These are phyloP conservation scores for Lacerta bilineata DNA, from an alignment of 2,797 vertebrate species.

Conservation along the genomic window DNA sequence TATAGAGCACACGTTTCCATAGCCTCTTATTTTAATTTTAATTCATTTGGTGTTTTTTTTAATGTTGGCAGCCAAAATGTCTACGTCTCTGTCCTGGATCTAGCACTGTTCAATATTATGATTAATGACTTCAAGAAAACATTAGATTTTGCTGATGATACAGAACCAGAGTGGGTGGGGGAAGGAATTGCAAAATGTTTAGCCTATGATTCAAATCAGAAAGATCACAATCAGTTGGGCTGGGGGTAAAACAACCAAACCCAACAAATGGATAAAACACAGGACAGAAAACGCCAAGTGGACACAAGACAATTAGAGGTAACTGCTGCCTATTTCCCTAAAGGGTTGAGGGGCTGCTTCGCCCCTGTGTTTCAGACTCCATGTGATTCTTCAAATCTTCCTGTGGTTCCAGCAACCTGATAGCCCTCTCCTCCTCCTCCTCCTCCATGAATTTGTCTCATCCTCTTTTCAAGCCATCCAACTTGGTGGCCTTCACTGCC, in stretches of 20 bases:
- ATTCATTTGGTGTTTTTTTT: background rate
- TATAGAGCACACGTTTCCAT: background rate
- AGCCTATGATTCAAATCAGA: constrained; percentile 5
- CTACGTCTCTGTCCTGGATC: background rate
- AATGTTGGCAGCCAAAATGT: background rate
- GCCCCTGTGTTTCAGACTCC: background rate
- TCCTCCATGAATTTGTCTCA: no score
- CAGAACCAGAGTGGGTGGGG: background rate
- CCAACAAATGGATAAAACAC: background rate
- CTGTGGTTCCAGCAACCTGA: no score
- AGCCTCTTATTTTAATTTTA: constrained; percentile 2
- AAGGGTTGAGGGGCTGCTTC: background rate
- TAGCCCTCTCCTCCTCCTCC: no score
- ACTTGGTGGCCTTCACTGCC: no score
- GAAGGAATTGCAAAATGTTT: constrained; percentile 11
- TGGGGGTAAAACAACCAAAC: background rate
- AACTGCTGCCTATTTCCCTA: background rate
- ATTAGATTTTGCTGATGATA: constrained; percentile 22
- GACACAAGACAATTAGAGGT: background rate
- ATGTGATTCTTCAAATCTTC: no score
- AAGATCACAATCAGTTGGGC: background rate
- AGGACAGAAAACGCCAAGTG: background rate
- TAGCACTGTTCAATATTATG: constrained; percentile 26
- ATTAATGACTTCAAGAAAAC: constrained; percentile 11
- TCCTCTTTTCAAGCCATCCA: no score